These are phyloP conservation scores for Bubo bubo DNA, from an alignment of 2,113 vertebrate species.

Conservation along the genomic window DNA sequence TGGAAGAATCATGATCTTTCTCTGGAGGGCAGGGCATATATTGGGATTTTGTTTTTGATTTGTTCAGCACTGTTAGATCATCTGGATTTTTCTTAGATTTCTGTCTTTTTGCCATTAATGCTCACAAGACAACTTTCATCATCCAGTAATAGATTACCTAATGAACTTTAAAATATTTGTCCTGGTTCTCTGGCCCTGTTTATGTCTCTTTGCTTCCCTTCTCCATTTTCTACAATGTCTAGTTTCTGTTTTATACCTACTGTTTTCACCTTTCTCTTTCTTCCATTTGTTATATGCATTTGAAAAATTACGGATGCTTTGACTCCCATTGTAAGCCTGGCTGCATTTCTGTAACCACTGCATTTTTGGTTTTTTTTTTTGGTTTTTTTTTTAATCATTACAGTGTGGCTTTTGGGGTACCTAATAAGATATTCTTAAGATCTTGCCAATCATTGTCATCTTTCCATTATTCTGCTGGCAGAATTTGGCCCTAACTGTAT, in stretches of 20 bases:
- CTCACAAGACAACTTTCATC: not conserved
- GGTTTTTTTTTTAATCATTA: not conserved
- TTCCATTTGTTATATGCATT: not conserved
- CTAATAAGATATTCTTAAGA: not conserved
- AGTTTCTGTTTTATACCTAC: not conserved
- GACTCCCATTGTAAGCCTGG: not conserved
- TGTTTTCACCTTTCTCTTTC: not conserved
- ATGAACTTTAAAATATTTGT: not conserved
- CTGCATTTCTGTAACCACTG: not conserved
- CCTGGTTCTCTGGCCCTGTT: not conserved
- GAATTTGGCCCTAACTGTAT: not conserved
- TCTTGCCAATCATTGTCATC: accelerated
- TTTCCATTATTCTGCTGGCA: not conserved
- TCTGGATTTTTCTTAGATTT: not conserved
- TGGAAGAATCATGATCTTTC: not conserved
- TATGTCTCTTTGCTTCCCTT: not conserved
- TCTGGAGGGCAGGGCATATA: not conserved
- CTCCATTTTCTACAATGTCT: not conserved
- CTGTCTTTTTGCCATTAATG: not conserved
- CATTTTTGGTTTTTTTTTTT: not conserved
- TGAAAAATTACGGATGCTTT: not conserved
- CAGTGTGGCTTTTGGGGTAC: not conserved
- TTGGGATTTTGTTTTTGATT: not conserved
- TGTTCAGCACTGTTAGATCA: not conserved
- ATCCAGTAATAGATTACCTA: not conserved